Evolutionary conservation across 2,888 invertebrate species (phyloP).

Genomic region (Nephrocerus scutellatus): DNA sequence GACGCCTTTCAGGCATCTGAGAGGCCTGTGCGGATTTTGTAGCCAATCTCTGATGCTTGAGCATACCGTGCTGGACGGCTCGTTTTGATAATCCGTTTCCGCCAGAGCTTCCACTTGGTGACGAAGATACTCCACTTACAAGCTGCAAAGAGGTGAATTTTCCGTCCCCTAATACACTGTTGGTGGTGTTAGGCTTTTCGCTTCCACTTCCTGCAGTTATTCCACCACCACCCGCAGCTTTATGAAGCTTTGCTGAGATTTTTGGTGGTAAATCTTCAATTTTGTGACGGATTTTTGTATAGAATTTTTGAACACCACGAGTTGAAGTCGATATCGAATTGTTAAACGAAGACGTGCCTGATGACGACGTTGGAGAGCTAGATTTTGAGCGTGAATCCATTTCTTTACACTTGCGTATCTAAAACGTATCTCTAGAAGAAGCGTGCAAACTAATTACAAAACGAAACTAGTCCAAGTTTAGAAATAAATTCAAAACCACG

Average conservation of each 20-base stretch:
- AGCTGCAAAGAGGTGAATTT: constrained; percentile 16
- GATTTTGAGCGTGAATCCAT: background rate
- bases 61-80: constrained; percentile 13
- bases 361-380: constrained; percentile 7
- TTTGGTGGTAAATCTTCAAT: constrained; percentile 46
- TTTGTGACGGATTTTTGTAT: constrained; percentile 44
- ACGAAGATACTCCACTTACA: too few relatives aligned
- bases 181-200: too few relatives aligned
- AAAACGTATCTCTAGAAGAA: too few relatives aligned
- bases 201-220: too few relatives aligned
- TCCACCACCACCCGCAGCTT: too few relatives aligned
- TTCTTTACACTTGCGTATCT: too few relatives aligned
- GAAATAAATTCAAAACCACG: too few relatives aligned
- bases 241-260: constrained; percentile 18
- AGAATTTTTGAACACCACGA: constrained; percentile 38
- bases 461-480: too few relatives aligned
- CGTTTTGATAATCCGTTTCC: constrained; percentile 1
- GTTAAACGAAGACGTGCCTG: constrained; percentile 2
- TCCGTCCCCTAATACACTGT: too few relatives aligned
- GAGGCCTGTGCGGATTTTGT: constrained; percentile 20
- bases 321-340: constrained; percentile 17
- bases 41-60: constrained; percentile 19
- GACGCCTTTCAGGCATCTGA: constrained; percentile 15
- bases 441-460: too few relatives aligned
- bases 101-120: constrained; percentile 9